Percentiles rank a stretch among this genome's conserved stretches.
phyloP scores from a whole-genome alignment of 2,888 invertebrate genomes.

The Aphidoletes aphidimyza region DNA sequence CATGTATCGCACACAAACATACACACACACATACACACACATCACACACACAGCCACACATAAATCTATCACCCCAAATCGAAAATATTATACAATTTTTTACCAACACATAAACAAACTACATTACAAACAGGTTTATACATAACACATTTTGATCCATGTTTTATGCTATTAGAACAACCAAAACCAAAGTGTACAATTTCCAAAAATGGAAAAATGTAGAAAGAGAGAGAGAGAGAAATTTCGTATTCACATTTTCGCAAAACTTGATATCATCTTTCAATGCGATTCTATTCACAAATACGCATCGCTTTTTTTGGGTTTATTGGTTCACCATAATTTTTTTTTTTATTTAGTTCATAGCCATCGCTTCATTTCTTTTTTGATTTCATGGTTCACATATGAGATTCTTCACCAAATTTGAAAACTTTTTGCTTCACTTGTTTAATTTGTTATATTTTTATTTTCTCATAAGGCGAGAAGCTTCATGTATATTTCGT shows the following conservation, averaged over 20 bases:
- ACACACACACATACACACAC: background rate
- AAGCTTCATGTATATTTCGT: too few relatives aligned
- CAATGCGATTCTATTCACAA: constrained; percentile 13
- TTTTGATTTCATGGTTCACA: background rate
- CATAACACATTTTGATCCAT: too few relatives aligned
- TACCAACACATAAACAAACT: constrained; percentile 31
- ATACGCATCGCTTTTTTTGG: constrained; percentile 11
- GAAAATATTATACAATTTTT: background rate
- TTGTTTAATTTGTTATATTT: too few relatives aligned
- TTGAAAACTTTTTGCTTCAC: too few relatives aligned
- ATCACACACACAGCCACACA: background rate
- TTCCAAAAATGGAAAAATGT: background rate
- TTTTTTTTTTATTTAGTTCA: too few relatives aligned
- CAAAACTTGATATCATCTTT: background rate
- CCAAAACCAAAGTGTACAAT: too few relatives aligned
- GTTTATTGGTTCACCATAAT: constrained; percentile 47
- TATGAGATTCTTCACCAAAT: too few relatives aligned
- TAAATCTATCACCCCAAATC: background rate
- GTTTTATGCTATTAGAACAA: too few relatives aligned
- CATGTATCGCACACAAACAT: background rate
- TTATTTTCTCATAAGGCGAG: too few relatives aligned
- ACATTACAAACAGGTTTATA: background rate
- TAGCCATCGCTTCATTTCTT: background rate
- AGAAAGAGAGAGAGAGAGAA: constrained; percentile 37
- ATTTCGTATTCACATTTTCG: constrained; percentile 5